A percentile compares a stretch with the other conserved stretches of the same genome.
These are phyloP conservation scores for Palloptera scutellata DNA, from an alignment of 2,888 invertebrate genomes.

Conservation along the genomic window DNA sequence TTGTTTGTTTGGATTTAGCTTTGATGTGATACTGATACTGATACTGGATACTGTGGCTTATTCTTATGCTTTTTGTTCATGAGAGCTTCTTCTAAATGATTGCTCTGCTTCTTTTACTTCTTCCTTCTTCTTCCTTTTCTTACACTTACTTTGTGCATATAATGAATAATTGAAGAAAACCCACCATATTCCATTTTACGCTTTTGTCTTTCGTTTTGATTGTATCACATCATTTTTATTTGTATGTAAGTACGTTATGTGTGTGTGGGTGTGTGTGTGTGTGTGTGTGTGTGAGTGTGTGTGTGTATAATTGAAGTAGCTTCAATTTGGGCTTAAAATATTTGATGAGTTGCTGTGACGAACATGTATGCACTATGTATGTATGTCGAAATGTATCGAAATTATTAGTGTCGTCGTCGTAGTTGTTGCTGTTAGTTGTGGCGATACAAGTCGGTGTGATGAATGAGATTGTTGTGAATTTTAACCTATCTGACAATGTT, in stretches of 20 bases:
- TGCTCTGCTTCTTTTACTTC: slow-evolving; percentile 33
- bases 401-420: slow-evolving; percentile 5
- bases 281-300: no score
- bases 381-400: neutral
- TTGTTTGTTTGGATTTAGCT: no score
- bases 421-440: slow-evolving; percentile 7
- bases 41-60: neutral
- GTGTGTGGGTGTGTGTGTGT: neutral
- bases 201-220: neutral
- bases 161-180: slow-evolving; percentile 38
- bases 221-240: neutral
- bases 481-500: no score
- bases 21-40: neutral
- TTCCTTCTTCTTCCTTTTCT: slow-evolving; percentile 16
- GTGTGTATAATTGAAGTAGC: no score
- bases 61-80: slow-evolving; percentile 1
- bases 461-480: slow-evolving; percentile 33
- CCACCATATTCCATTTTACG: neutral
- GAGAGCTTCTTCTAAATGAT: slow-evolving; percentile 13
- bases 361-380: neutral
- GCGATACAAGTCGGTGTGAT: slow-evolving; percentile 27
- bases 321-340: neutral
- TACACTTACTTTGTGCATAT: slow-evolving; percentile 33
- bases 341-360: neutral
- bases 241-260: neutral